Conservation (phyloP, 35 echinoderm and acorn worm genomes). For the Diadema setosum region DNA sequence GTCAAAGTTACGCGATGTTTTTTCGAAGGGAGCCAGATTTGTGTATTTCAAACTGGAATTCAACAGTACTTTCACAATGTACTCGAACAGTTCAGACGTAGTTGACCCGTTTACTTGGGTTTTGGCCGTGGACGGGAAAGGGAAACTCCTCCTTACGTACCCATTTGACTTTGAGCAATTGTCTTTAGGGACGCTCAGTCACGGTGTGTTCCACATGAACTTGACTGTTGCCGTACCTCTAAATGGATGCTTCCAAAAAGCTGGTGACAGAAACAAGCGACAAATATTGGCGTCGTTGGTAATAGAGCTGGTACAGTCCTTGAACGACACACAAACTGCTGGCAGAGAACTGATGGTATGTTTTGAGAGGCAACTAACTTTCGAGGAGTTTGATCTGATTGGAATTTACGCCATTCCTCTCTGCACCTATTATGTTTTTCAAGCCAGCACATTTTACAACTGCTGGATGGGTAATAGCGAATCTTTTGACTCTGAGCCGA, state of each 20-base stretch:
- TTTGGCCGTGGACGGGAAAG: conserved; percentile 54
- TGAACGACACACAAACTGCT: neutral
- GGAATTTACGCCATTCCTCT: conserved; percentile 44
- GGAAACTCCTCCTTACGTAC: conserved; percentile 45
- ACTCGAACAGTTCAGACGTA: conserved; percentile 27
- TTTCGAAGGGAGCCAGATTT: conserved; percentile 32
- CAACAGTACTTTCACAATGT: neutral
- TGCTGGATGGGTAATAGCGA: conserved; percentile 38
- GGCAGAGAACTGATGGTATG: conserved; percentile 25
- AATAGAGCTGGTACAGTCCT: neutral
- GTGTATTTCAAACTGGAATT: conserved; percentile 73
- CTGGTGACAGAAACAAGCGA: conserved; percentile 20
- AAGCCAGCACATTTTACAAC: conserved; percentile 64
- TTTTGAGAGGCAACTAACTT: conserved; percentile 54
- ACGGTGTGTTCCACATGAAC: conserved; percentile 18
- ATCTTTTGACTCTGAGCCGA: neutral
- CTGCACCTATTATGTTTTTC: conserved; percentile 60
- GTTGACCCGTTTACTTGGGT: conserved; percentile 71
- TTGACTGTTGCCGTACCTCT: neutral
- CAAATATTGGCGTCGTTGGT: conserved; percentile 16
- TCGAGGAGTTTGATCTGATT: conserved; percentile 42
- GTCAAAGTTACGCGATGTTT: neutral
- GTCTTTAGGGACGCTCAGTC: conserved; percentile 45
- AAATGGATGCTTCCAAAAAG: neutral
- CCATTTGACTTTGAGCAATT: conserved; percentile 79